A percentile compares a stretch with the other conserved stretches of the same genome.
phyloP scores from a whole-genome alignment of 2,797 vertebrate species.

The Urosaurus nigricauda region DNA sequence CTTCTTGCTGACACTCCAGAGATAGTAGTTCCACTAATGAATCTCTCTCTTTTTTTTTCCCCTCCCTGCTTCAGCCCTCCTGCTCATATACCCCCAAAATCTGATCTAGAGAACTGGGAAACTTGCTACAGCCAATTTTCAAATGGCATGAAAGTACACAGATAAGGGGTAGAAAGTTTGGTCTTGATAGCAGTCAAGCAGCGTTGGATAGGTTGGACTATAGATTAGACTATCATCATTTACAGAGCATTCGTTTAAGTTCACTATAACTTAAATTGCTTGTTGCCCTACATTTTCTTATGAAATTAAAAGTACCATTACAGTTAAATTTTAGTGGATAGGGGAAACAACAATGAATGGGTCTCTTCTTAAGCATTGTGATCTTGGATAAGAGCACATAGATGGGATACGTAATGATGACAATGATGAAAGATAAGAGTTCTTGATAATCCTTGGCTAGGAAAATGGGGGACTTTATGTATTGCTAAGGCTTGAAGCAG shows the following conservation, averaged over 20 bases:
- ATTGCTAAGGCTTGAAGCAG: not conserved
- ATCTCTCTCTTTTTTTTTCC: no score
- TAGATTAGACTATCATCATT: not conserved
- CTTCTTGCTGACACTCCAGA: not conserved
- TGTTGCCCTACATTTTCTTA: not conserved
- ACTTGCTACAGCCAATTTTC: not conserved
- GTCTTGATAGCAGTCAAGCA: no score
- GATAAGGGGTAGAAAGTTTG: no score
- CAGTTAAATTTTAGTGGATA: not conserved
- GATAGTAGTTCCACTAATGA: no score
- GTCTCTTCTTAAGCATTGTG: not conserved
- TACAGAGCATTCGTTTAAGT: constrained; percentile 32
- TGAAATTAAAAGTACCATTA: not conserved
- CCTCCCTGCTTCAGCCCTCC: not conserved
- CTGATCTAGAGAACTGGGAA: not conserved
- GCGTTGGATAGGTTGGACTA: no score
- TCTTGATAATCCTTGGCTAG: not conserved
- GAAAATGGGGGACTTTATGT: not conserved
- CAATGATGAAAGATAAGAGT: no score
- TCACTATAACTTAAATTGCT: constrained; percentile 13
- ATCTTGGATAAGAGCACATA: not conserved
- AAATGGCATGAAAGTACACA: no score
- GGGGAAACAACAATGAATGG: no score
- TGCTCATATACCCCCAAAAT: not conserved
- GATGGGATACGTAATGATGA: not conserved